These are phyloP conservation scores for Odocoileus hemionus DNA, from an alignment of 2,113 vertebrate species.

Conservation along the genomic window DNA sequence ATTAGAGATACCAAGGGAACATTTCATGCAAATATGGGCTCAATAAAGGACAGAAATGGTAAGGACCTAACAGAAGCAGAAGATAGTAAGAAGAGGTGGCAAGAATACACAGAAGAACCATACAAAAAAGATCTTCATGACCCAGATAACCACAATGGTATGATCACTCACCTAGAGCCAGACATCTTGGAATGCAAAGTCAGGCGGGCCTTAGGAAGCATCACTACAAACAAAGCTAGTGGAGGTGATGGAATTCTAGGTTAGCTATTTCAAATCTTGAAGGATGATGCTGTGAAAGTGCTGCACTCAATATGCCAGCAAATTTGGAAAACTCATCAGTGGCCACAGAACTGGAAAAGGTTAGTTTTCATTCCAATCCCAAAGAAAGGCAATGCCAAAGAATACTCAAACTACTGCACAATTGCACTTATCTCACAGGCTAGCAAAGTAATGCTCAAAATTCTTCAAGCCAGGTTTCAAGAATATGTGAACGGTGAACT, in stretches of 20 bases:
- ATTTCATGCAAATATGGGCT: not conserved
- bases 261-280: not conserved
- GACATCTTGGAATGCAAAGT: not conserved
- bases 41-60: not conserved
- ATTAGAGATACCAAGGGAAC: not conserved
- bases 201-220: not conserved
- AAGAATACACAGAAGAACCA: not conserved
- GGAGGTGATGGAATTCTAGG: not conserved
- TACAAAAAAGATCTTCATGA: not conserved
- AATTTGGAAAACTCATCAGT: not conserved
- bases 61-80: not conserved
- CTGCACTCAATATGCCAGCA: not conserved
- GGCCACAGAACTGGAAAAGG: not conserved
- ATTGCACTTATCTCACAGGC: not conserved
- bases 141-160: not conserved
- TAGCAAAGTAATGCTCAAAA: too few relatives aligned
- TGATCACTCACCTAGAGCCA: not conserved
- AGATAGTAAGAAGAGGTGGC: not conserved
- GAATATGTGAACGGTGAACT: rapidly evolving
- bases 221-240: not conserved
- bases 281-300: not conserved
- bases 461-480: too few relatives aligned
- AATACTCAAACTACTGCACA: not conserved
- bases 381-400: not conserved
- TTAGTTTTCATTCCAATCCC: not conserved